These are phyloP conservation scores for Nomada lathburiana DNA, from an alignment of 2,888 invertebrate genomes.

Conservation along the genomic window DNA sequence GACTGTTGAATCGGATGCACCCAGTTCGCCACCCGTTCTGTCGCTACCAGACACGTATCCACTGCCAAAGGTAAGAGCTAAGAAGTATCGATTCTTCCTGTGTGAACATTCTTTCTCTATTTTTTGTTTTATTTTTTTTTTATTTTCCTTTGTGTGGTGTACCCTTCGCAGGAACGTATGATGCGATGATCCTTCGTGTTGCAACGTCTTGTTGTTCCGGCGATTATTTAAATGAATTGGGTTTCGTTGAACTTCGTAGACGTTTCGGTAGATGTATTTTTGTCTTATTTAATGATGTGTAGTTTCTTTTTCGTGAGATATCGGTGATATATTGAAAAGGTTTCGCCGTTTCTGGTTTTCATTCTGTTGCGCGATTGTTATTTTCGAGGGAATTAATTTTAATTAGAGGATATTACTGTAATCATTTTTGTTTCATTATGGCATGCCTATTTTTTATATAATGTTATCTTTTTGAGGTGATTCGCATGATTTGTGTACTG, in stretches of 20 bases:
- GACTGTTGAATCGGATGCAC: slow-evolving; percentile 87
- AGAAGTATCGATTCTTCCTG: background rate
- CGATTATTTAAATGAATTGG: background rate
- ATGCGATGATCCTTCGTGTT: slow-evolving; percentile 7
- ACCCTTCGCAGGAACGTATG: slow-evolving; percentile 2
- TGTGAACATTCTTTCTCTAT: background rate
- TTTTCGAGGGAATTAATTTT: too few relatives aligned
- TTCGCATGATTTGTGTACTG: slow-evolving; percentile 24
- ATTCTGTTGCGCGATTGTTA: too few relatives aligned
- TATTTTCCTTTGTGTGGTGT: background rate
- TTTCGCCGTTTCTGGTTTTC: too few relatives aligned
- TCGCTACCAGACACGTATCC: slow-evolving; percentile 83
- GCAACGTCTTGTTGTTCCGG: background rate
- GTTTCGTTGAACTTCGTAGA: background rate
- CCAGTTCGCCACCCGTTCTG: slow-evolving; percentile 83
- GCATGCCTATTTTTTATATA: too few relatives aligned
- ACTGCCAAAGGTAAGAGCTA: slow-evolving; percentile 81
- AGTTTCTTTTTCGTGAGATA: background rate
- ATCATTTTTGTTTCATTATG: too few relatives aligned
- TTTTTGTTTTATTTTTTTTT: background rate
- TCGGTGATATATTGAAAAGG: too few relatives aligned
- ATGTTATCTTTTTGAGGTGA: background rate
- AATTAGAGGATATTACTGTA: too few relatives aligned
- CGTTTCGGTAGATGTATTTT: background rate
- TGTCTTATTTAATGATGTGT: background rate